Evolutionary conservation across 2,797 vertebrate species (phyloP).

Genomic region (Gambusia yucatana): DNA sequence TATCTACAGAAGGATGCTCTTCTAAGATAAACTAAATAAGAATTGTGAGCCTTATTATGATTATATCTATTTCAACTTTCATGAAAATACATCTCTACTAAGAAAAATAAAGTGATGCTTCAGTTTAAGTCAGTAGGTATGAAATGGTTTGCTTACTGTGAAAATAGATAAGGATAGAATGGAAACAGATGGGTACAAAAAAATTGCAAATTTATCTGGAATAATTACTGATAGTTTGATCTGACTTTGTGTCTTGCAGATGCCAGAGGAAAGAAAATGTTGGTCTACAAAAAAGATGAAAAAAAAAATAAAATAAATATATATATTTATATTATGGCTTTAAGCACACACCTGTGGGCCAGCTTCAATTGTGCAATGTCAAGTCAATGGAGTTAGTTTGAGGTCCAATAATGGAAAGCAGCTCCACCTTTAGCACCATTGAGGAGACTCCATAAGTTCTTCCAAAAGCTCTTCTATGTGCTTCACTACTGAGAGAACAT

Average conservation of each 20-base stretch:
- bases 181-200: neutral
- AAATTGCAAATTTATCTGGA: neutral
- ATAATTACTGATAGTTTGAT: neutral
- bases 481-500: conserved; percentile 51
- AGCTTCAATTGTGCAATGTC: conserved; percentile 28
- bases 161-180: neutral
- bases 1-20: neutral
- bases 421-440: conserved; percentile 72
- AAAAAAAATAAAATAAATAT: neutral
- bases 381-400: conserved; percentile 5
- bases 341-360: conserved; percentile 15
- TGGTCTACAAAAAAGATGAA: conserved; percentile 10
- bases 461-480: conserved; percentile 48
- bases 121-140: neutral
- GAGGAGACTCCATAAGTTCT: conserved; percentile 46
- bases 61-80: neutral
- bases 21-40: neutral
- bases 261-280: conserved; percentile 25
- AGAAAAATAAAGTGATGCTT: neutral
- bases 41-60: neutral
- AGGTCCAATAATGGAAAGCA: conserved; percentile 31
- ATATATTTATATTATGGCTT: conserved; percentile 38
- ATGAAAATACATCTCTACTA: neutral
- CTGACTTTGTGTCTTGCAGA: conserved; percentile 33
- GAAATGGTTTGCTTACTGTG: neutral